phyloP scores from a whole-genome alignment of 2,888 invertebrate genomes.

The Chrysolina oricalcia region DNA sequence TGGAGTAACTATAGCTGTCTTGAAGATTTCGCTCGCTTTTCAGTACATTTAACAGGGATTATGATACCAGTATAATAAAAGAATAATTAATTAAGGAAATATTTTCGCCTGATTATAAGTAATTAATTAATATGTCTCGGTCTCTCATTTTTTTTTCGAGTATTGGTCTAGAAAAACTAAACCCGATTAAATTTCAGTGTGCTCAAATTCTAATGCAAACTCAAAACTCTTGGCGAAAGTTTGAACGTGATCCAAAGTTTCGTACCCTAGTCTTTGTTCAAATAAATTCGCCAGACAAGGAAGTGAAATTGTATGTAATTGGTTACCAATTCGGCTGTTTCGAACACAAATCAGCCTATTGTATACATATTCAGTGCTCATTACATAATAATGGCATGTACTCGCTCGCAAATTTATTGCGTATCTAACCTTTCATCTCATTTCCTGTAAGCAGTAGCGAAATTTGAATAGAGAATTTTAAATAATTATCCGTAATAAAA shows the following conservation, averaged over 20 bases:
- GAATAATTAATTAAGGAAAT: too few species aligned
- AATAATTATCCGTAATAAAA: background rate
- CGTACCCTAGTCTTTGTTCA: background rate
- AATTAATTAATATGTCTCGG: too few species aligned
- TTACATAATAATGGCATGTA: conserved; percentile 30
- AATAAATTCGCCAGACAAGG: background rate
- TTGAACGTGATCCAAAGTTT: background rate
- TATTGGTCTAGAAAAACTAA: background rate
- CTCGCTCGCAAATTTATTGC: conserved; percentile 26
- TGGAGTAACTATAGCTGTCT: too few species aligned
- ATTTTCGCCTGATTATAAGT: too few species aligned
- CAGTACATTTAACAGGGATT: too few species aligned
- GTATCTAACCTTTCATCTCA: conserved; percentile 31
- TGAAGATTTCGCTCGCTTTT: too few species aligned
- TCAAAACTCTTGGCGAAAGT: conserved; percentile 6
- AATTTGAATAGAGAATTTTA: conserved; percentile 19
- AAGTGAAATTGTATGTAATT: conserved; percentile 11
- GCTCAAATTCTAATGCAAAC: background rate
- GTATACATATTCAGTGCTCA: conserved; percentile 24
- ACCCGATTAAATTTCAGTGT: background rate
- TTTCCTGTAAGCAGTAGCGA: conserved; percentile 25
- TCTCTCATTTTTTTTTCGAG: background rate
- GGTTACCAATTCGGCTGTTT: conserved; percentile 6
- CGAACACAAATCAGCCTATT: conserved; percentile 15
- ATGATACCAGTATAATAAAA: too few species aligned